Evolutionary conservation across 2,113 vertebrate genomes (phyloP).

Genomic region (Isurus oxyrinchus): DNA sequence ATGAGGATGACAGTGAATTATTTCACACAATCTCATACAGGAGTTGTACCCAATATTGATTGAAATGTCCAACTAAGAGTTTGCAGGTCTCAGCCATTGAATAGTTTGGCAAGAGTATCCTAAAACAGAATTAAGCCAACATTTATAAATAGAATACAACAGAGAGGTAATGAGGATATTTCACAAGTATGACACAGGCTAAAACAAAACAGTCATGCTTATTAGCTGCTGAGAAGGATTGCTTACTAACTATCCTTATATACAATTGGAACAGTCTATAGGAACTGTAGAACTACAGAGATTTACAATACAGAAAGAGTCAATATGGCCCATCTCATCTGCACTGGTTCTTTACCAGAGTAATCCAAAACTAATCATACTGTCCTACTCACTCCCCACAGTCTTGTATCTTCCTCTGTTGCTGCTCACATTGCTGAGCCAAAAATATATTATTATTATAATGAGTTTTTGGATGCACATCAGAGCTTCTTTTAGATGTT

Average conservation of each 20-base stretch:
- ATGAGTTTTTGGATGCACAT: neutral
- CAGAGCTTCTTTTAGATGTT: neutral
- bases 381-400: neutral
- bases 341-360: no score
- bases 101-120: neutral
- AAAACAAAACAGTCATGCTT: neutral
- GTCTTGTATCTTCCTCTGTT: neutral
- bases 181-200: neutral
- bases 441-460: neutral
- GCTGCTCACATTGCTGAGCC: neutral
- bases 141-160: neutral
- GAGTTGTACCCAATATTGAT: neutral
- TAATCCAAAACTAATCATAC: neutral
- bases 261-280: neutral
- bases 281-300: neutral
- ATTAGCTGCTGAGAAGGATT: neutral
- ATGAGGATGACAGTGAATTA: neutral
- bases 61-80: neutral
- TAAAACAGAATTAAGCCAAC: neutral
- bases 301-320: neutral
- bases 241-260: neutral
- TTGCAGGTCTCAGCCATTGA: neutral
- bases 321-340: neutral
- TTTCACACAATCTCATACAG: neutral
- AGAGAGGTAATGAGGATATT: slow-evolving; percentile 3